Percentiles rank a stretch among this genome's conserved stretches.
Evolutionary conservation across 1,140 invertebrate genomes (phyloP).

Genomic region (Leptinotarsa defecta): DNA sequence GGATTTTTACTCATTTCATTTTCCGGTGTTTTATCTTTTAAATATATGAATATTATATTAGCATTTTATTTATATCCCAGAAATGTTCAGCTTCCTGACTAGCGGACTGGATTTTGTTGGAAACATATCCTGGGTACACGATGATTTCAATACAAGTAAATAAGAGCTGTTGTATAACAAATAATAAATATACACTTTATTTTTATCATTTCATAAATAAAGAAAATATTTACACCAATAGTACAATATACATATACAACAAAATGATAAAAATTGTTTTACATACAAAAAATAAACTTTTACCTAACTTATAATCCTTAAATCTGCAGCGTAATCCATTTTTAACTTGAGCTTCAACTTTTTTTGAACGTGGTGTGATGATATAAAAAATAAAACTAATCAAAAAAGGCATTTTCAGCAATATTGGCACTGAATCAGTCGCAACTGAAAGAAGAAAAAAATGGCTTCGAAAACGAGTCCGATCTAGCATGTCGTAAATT

Average conservation of each 20-base stretch:
- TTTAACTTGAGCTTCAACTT: not conserved
- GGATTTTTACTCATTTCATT: constrained; percentile 12
- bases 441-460: constrained; percentile 5
- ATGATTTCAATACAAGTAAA: not conserved
- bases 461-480: not conserved
- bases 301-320: not conserved
- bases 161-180: constrained; percentile 25
- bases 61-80: not conserved
- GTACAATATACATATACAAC: constrained; percentile 29
- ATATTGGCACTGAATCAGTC: constrained; percentile 24
- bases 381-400: not conserved
- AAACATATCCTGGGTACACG: no score
- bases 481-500: not conserved
- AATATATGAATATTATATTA: constrained; percentile 9
- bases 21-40: constrained; percentile 1
- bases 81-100: no score
- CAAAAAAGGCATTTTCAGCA: constrained; percentile 1
- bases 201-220: constrained; percentile 32
- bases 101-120: no score
- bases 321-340: not conserved
- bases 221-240: constrained; percentile 39
- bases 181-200: constrained; percentile 40
- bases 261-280: not conserved
- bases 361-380: constrained; percentile 12
- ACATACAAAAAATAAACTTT: constrained; percentile 4